These are phyloP conservation scores for Phrynosoma blainvillii DNA, from an alignment of 2,113 vertebrate genomes.

Conservation along the genomic window DNA sequence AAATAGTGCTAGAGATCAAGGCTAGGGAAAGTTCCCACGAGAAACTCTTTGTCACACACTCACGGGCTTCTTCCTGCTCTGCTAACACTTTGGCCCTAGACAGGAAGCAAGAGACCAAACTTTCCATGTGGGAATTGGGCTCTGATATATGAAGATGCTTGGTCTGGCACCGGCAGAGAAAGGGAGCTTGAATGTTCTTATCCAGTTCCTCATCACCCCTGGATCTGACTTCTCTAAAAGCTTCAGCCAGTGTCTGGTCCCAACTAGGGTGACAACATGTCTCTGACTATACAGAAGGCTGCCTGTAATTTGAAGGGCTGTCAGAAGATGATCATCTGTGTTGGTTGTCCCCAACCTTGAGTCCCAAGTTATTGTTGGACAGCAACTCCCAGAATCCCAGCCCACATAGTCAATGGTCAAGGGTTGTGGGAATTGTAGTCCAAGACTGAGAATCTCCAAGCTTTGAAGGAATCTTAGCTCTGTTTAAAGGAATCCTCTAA, in stretches of 20 bases:
- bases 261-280: neutral
- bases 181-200: neutral
- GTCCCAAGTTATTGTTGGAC: too few species aligned
- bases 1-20: slow-evolving; percentile 14
- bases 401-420: neutral
- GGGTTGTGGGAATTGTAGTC: neutral
- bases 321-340: too few species aligned
- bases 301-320: neutral
- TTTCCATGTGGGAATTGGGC: slow-evolving; percentile 23
- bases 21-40: slow-evolving; percentile 32
- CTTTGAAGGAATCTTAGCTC: neutral
- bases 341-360: too few species aligned
- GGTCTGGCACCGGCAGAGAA: neutral
- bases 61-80: neutral
- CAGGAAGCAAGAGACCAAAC: slow-evolving; percentile 29
- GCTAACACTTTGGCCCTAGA: slow-evolving; percentile 25
- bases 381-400: too few species aligned
- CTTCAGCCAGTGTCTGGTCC: neutral
- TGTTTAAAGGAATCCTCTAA: neutral
- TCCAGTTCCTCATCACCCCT: neutral
- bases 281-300: neutral
- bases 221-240: neutral
- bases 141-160: neutral
- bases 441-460: neutral
- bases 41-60: slow-evolving; percentile 13